A percentile compares a stretch with the other conserved stretches of the same genome.
Evolutionary conservation across 2,888 invertebrate genomes (phyloP).

Genomic region (Asteroscopus sphinx): DNA sequence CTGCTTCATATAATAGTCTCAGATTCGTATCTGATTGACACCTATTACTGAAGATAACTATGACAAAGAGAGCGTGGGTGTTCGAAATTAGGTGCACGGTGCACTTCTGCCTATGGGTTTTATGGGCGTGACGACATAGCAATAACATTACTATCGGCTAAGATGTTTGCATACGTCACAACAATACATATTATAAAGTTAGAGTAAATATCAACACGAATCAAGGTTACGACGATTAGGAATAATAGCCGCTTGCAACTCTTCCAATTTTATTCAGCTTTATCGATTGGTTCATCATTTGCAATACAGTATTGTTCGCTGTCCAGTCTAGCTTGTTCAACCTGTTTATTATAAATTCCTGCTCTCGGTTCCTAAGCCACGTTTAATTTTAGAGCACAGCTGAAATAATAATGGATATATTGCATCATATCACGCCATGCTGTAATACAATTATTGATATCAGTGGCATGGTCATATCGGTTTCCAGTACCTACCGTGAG

Average conservation of each 20-base stretch:
- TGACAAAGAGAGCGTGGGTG: slow-evolving; percentile 4
- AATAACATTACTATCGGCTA: slow-evolving; percentile 16
- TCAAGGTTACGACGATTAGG: slow-evolving; percentile 37
- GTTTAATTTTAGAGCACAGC: not conserved
- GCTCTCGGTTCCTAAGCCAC: not conserved
- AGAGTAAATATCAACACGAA: slow-evolving; percentile 18
- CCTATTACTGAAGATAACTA: slow-evolving; percentile 7
- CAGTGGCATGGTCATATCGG: slow-evolving; percentile 35
- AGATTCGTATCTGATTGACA: no score
- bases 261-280: no score
- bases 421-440: slow-evolving; percentile 19
- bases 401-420: slow-evolving; percentile 19
- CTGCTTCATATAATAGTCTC: no score
- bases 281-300: slow-evolving; percentile 43
- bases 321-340: slow-evolving; percentile 11
- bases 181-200: slow-evolving; percentile 22
- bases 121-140: slow-evolving; percentile 6
- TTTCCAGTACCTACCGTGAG: slow-evolving; percentile 18
- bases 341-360: slow-evolving; percentile 14
- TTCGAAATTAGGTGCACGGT: slow-evolving; percentile 9
- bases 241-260: slow-evolving; percentile 8
- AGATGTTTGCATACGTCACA: slow-evolving; percentile 14
- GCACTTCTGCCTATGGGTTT: not conserved
- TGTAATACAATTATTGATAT: slow-evolving; percentile 34
- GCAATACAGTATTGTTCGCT: slow-evolving; percentile 41